phyloP scores from a whole-genome alignment of 2,113 vertebrate genomes.

The Callionymus lyra region DNA sequence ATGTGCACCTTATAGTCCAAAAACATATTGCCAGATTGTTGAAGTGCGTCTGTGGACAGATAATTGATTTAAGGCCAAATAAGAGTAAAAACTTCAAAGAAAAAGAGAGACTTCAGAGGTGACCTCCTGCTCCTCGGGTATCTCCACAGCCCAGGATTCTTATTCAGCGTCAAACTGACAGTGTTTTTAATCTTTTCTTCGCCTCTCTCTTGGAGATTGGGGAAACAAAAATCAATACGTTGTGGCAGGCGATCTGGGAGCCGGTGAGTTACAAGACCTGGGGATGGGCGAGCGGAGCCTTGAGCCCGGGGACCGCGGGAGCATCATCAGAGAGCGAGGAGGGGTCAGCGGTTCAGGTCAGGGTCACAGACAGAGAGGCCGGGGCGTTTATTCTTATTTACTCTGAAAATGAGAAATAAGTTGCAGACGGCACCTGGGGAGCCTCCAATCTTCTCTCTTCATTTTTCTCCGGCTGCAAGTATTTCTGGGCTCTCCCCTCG shows the following conservation, averaged over 20 bases:
- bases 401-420: conserved; percentile 61
- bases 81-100: conserved; percentile 58
- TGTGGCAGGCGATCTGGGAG: conserved; percentile 96
- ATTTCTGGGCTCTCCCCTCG: conserved; percentile 14
- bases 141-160: conserved; percentile 84
- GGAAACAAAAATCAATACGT: conserved; percentile 95
- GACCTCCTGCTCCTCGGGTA: conserved; percentile 55
- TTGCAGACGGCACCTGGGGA: conserved; percentile 28
- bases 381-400: conserved; percentile 64
- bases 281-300: conserved; percentile 39
- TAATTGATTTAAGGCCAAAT: conserved; percentile 21
- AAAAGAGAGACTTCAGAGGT: conserved; percentile 43
- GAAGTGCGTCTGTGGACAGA: conserved; percentile 2
- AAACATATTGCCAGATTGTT: too few species aligned
- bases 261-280: conserved; percentile 71
- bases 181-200: conserved; percentile 99
- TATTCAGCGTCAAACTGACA: conserved; percentile 98
- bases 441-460: conserved; percentile 19
- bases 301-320: conserved; percentile 60
- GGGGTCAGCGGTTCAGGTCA: conserved; percentile 62
- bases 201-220: conserved; percentile 95
- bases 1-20: too few species aligned
- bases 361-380: conserved; percentile 50
- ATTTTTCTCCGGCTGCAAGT: conserved; percentile 3
- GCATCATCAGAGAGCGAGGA: conserved; percentile 49